Conservation (phyloP, 2,888 invertebrate species). For the Diloba caeruleocephala region DNA sequence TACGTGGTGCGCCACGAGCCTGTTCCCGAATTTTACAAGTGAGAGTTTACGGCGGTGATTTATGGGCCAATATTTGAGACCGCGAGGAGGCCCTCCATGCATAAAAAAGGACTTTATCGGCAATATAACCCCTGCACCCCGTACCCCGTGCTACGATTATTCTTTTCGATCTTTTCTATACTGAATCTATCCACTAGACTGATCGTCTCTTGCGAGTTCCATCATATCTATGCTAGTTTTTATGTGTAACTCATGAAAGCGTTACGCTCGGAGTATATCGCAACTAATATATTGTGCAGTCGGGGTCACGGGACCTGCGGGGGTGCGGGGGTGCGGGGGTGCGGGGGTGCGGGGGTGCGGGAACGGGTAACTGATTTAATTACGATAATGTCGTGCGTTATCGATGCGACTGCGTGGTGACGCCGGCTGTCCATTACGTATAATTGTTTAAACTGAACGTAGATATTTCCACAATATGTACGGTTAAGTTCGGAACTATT, state of each 20-base stretch:
- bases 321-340: not conserved
- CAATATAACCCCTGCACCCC: constrained; percentile 29
- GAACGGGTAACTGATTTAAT: constrained; percentile 16
- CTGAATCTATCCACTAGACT: constrained; percentile 4
- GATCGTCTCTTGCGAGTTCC: constrained; percentile 1
- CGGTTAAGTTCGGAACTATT: constrained; percentile 1
- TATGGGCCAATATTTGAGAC: constrained; percentile 58
- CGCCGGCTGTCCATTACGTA: constrained; percentile 10
- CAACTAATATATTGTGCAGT: not conserved
- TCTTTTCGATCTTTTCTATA: constrained; percentile 2
- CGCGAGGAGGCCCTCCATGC: constrained; percentile 56
- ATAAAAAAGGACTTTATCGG: constrained; percentile 62
- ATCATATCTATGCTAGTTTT: not conserved
- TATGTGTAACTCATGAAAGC: not conserved
- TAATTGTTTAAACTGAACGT: constrained; percentile 19
- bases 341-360: not conserved
- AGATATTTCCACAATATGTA: constrained; percentile 5
- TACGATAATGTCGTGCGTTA: constrained; percentile 33
- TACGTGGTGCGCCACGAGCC: constrained; percentile 1
- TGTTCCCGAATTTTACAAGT: constrained; percentile 48
- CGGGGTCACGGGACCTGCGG: not conserved
- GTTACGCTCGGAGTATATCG: not conserved
- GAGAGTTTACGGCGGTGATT: constrained; percentile 60
- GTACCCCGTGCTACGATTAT: constrained; percentile 6
- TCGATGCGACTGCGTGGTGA: constrained; percentile 15